These are phyloP conservation scores for Psammodynastes pulverulentus DNA, from an alignment of 2,113 vertebrate genomes.

Conservation along the genomic window DNA sequence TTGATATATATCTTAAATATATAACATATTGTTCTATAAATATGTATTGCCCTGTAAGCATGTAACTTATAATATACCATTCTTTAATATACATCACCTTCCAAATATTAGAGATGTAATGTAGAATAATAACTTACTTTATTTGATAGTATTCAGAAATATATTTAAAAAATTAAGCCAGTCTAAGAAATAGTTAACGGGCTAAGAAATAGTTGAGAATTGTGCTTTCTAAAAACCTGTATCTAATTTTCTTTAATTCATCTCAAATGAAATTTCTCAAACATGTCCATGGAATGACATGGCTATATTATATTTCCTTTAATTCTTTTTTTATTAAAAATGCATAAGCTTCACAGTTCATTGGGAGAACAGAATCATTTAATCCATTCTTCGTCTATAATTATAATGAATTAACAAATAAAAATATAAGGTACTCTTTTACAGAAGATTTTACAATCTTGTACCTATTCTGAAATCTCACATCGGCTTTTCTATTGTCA, in stretches of 20 bases:
- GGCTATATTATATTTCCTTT: background rate
- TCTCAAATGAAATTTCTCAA: background rate
- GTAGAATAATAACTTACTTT: background rate
- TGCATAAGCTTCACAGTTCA: background rate
- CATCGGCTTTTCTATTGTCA: conserved; percentile 25
- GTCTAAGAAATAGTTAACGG: background rate
- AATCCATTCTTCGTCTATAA: background rate
- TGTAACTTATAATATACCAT: background rate
- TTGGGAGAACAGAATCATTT: background rate
- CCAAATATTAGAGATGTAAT: background rate
- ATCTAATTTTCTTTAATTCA: background rate
- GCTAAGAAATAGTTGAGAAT: background rate
- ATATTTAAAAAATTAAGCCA: background rate
- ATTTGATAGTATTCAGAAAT: background rate
- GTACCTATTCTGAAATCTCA: background rate
- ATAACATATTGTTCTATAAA: background rate
- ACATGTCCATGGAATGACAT: background rate
- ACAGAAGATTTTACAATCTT: background rate
- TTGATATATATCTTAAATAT: background rate
- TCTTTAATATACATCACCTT: background rate
- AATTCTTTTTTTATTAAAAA: background rate
- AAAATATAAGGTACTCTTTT: background rate
- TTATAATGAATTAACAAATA: background rate
- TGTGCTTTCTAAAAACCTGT: background rate
- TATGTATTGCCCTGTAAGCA: background rate